Base-by-base conservation (phyloP, 2,797 vertebrate genomes). In the Tympanoctomys barrerae region DNA sequence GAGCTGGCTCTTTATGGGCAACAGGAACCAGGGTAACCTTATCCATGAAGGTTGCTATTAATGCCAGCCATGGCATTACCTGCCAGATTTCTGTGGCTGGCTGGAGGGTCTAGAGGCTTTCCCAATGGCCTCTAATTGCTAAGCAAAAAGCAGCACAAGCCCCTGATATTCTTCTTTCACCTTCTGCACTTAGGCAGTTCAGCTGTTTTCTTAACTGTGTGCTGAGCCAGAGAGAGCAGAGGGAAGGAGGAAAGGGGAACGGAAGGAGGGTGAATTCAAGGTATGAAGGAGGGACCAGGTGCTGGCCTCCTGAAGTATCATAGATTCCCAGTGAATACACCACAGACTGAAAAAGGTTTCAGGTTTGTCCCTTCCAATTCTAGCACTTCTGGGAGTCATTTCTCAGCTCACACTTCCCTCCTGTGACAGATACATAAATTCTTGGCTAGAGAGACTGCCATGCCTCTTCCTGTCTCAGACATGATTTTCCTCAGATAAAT, bases 361-460 rank as follows among this genome's bases (percentile, higher is more conserved):
- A 87, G 70, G 31, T 61, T 59, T 87, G 90, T 68, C 91, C 96
- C 85, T 79, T 91, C 96, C 96, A 97, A 91, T 94, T 98, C 93
- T 94, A 95, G 95, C 95, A 97, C 95, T 97, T 97, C 90, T 96
- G 96, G 97, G 97, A 97, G 97, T 98, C 95, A 96, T 97, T 98
- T 98, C 95, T 98, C 97, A 98, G 94, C 64, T 97, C 94, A 91
- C 95, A 96, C 96, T 97, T 98, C 96, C 96, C 95, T 97, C 91
- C 87, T 82, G 42, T 97, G 95, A 97, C 95, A 97, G 94, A 97
- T 90, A 96, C 94, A 97, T 98, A 97, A 98, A 96, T 97, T 94
- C 88, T 83, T 96, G 85, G 79, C 91, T 89, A 90, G 96, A 97
- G 96, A 98, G 95, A 88, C 90, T 96, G 94, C 86, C 21, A 0